Conservation (phyloP, 2,113 vertebrate species). For the Aplodontia rufa region DNA sequence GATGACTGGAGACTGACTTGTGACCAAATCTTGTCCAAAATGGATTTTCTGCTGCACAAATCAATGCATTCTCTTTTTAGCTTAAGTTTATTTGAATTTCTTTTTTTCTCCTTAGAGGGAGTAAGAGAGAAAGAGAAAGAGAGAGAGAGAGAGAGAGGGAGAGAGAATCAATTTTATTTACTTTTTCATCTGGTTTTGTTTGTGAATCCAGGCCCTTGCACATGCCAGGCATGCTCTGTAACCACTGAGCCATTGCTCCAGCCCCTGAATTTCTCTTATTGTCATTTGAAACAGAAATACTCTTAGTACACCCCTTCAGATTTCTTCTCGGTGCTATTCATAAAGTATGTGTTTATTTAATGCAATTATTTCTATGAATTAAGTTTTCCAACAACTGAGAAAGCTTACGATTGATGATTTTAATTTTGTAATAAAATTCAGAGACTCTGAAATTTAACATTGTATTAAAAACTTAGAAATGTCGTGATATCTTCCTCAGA, state of each 20-base stretch:
- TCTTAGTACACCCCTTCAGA: neutral
- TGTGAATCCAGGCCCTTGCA: no score
- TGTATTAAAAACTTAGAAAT: neutral
- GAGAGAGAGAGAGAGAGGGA: no score
- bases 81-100: neutral
- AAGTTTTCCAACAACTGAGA: neutral
- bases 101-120: no score
- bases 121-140: no score
- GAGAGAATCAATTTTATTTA: no score
- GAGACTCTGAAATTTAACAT: neutral
- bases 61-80: neutral
- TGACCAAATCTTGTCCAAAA: neutral
- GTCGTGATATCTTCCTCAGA: neutral
- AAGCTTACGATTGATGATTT: neutral
- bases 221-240: no score
- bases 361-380: neutral
- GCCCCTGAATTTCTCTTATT: neutral
- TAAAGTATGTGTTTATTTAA: neutral
- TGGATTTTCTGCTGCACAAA: neutral
- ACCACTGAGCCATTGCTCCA: no score
- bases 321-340: neutral
- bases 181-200: no score
- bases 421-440: conserved; percentile 27
- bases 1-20: neutral
- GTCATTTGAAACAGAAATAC: conserved; percentile 12